A percentile compares a stretch with the other conserved stretches of the same genome.
Evolutionary conservation across 2,113 vertebrate species (phyloP).

Genomic region (Riparia riparia): DNA sequence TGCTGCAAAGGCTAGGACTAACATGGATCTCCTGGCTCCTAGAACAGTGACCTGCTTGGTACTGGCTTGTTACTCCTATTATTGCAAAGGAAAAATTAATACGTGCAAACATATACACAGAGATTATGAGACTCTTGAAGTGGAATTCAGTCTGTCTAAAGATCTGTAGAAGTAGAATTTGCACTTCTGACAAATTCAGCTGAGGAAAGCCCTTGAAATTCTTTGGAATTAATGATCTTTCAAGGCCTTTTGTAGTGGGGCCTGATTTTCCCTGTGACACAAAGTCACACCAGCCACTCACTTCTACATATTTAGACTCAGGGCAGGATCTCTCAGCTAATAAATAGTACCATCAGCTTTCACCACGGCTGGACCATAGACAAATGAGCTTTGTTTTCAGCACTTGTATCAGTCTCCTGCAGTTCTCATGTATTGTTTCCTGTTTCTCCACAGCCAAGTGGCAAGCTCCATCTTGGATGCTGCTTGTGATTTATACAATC

Average conservation of each 20-base stretch:
- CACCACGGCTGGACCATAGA: conserved; percentile 18
- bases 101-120: neutral
- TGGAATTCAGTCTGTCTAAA: neutral
- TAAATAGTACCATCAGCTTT: conserved; percentile 57
- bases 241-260: neutral
- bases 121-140: neutral
- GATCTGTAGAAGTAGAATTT: neutral
- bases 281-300: neutral
- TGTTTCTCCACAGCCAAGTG: conserved; percentile 39
- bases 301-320: conserved; percentile 21
- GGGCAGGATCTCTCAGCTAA: conserved; percentile 48
- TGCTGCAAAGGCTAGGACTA: neutral
- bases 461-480: neutral
- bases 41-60: neutral
- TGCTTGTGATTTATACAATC: too few species aligned
- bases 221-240: neutral
- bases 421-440: conserved; percentile 43
- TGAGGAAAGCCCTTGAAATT: conserved; percentile 7
- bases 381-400: conserved; percentile 69
- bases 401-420: conserved; percentile 55
- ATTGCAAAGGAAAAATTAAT: neutral
- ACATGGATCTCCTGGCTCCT: neutral
- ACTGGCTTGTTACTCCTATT: neutral
- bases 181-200: neutral
- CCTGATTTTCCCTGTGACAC: neutral